Conservation (phyloP, 1,140 invertebrate species). For the Eupeodes corollae region DNA sequence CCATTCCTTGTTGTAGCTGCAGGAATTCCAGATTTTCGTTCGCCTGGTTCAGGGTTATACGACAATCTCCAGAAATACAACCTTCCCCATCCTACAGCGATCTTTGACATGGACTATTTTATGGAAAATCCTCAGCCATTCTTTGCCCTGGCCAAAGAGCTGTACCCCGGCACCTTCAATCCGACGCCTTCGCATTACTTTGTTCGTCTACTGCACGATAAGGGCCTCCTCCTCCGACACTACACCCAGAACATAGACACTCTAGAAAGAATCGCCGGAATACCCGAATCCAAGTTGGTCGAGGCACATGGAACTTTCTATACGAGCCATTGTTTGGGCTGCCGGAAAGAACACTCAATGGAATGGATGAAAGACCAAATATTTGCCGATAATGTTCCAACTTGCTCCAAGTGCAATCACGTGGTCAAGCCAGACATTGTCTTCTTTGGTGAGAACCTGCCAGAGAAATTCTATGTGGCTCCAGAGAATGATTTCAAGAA, state of each 20-base stretch:
- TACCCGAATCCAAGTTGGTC: slow-evolving; percentile 73
- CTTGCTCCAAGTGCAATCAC: slow-evolving; percentile 55
- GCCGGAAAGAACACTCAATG: slow-evolving; percentile 59
- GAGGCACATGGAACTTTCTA: slow-evolving; percentile 92
- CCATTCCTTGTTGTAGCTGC: slow-evolving; percentile 54
- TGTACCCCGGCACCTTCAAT: slow-evolving; percentile 71
- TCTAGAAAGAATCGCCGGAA: slow-evolving; percentile 75
- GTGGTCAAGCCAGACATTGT: slow-evolving; percentile 90
- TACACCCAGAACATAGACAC: slow-evolving; percentile 94
- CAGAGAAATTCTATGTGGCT: slow-evolving; percentile 57
- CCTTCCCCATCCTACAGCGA: slow-evolving; percentile 85
- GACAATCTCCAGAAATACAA: slow-evolving; percentile 86
- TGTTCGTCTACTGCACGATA: slow-evolving; percentile 65
- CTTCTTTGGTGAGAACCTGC: slow-evolving; percentile 86
- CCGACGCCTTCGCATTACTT: slow-evolving; percentile 80
- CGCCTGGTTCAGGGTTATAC: slow-evolving; percentile 83
- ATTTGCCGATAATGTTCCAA: slow-evolving; percentile 58
- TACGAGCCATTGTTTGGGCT: slow-evolving; percentile 75
- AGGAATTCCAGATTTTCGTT: slow-evolving; percentile 90
- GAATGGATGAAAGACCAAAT: slow-evolving; percentile 69
- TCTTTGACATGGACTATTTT: slow-evolving; percentile 84
- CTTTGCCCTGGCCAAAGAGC: slow-evolving; percentile 72
- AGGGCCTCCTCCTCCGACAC: slow-evolving; percentile 67
- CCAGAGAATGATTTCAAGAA: slow-evolving; percentile 63
- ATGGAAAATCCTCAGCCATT: slow-evolving; percentile 73